Evolutionary conservation across 2,113 vertebrate genomes (phyloP), one percentile per base, ranked within the genome.

Genomic region (Micronycteris hirsuta): DNA sequence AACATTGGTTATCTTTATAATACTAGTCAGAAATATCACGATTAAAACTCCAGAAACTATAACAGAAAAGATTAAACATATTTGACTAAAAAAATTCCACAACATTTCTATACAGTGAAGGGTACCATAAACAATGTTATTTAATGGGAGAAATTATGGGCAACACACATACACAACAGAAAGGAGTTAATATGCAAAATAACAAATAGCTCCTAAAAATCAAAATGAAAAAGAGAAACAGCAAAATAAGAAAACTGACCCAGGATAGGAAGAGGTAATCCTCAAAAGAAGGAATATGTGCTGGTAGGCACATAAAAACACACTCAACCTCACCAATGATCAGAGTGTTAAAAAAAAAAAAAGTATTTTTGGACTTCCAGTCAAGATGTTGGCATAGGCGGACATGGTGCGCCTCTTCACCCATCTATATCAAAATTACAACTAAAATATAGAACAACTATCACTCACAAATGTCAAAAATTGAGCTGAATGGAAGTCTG

Each of bases 251-350:
- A 89, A 92, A 94, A 70, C n/a, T 7, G 49, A 56, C 7, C 58
- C 5, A 52, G 26, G 38, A 45, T 31, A 52, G 41, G 41, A 76
- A 71, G 70, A 89, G 12, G 19, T 33, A 24, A 68, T 91, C 82
- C 74, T 96, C 68, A 38, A 70, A 93, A 83, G 86, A 65, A 89
- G 65, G 31, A 89, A 26, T 88, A 33, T 82, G n/a, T 82, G 38
- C 73, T 78, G 63, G 54, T 82, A 90, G 89, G 49, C 5, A 24
- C 68, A 68, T 65, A 24, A 54, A 95, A 85, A 54, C 31, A 80
- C 14, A 49, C 5, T 68, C 68, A 84, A 12, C 28, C 52, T 90
- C 31, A 82, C 41, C 20, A 45, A 26, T 52, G 45, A 88, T 92
- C 41, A 38, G 43, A 68, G 33, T 63, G 2, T 56, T 93, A 86